Evolutionary conservation across 1,140 invertebrate species (phyloP), one percentile per base, ranked within the genome.

Genomic region (Pseudomyrmex pallidus): DNA sequence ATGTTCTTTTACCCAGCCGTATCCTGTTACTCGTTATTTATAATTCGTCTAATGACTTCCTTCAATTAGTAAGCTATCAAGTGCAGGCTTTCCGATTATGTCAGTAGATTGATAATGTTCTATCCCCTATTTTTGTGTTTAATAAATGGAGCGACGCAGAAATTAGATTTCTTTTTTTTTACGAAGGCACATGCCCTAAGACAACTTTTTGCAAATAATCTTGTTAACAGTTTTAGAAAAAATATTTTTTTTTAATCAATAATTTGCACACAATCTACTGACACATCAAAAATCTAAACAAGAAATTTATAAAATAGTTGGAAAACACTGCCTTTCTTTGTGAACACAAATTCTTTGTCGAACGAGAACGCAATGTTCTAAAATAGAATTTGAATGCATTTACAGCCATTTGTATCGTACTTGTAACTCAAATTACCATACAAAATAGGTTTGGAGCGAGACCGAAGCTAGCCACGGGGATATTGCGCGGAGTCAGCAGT

Each of bases 1-100:
- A 82, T 74, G 74, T 78, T 61, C 74, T 61, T 68, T 77, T 84
- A 67, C 13, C 15, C 62, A n/a, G 17, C 63, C 20, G 63, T 84
- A 84, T 84, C 48, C 25, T 22, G 63, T 84, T 78, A 52, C 63
- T 54, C 64, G 74, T 84, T 78, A 84, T 66, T 84, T 84, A 67
- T 67, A 62, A 83, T 66, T 12, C 76, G 10, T 72, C 76, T 80
- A 80, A 80, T 72, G 76, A 80, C 56, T 80, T 59, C 66, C 70
- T 72, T 61, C 46, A 80, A 80, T 80, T 80, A 80, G 56, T 80
- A 17, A 48, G 8, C 50, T 22, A 83, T 83, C 62, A 77, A 66
- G n/a, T 80, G 22, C 54, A 80, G 46, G 15, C 22, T 61, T 20
- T 9, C 35, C 44, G 66, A 80, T 80, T 80, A 70, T 59, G 35